A percentile compares a stretch with the other conserved stretches of the same genome.
Conservation (phyloP, 2,113 vertebrate species). For the Ailurus styani region DNA sequence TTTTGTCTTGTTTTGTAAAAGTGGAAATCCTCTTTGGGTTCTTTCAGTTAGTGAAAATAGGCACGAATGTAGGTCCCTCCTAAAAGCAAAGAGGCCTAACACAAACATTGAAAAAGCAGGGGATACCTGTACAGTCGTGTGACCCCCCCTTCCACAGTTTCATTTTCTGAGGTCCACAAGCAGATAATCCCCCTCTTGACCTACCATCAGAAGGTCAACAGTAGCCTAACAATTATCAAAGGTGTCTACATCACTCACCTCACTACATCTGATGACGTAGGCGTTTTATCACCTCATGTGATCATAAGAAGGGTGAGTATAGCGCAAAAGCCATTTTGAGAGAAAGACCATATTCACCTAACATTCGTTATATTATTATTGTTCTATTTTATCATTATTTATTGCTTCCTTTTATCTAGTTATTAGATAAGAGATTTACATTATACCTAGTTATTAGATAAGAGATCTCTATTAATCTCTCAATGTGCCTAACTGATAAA, state of each 20-base stretch:
- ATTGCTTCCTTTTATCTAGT: background rate
- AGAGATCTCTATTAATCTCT: background rate
- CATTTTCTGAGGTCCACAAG: background rate
- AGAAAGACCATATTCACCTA: background rate
- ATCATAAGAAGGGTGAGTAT: background rate
- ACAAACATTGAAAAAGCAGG: background rate
- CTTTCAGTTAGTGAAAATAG: background rate
- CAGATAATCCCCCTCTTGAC: background rate
- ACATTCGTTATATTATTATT: background rate
- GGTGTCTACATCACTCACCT: background rate
- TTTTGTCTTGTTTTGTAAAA: background rate
- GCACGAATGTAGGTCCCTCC: background rate
- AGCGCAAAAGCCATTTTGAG: background rate
- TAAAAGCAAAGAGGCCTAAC: background rate
- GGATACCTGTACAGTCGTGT: background rate
- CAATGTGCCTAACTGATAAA: background rate
- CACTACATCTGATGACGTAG: background rate
- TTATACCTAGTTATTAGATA: background rate
- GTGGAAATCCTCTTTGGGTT: background rate
- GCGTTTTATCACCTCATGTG: background rate
- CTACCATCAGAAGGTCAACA: background rate
- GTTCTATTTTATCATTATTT: background rate
- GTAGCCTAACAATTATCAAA: background rate
- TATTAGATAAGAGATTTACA: background rate
- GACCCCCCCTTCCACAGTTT: background rate